These are phyloP conservation scores for Phocoena phocoena DNA, from an alignment of 2,113 vertebrate species.

Conservation along the genomic window DNA sequence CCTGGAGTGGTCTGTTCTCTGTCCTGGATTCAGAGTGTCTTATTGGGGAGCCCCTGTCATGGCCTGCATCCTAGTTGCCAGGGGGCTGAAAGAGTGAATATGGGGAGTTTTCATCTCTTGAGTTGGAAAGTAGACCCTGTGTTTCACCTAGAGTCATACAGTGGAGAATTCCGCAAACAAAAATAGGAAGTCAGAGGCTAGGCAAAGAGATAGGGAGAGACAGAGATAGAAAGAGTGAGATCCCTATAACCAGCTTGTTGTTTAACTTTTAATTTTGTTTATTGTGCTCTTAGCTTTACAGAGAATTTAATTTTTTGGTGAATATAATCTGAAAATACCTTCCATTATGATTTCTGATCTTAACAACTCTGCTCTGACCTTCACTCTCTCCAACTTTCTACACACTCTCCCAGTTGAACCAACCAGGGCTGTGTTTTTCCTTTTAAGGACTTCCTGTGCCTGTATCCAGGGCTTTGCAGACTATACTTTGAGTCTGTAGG, in stretches of 20 bases:
- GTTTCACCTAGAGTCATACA: neutral
- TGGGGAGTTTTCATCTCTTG: neutral
- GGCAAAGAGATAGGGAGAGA: too few species aligned
- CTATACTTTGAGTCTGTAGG: neutral
- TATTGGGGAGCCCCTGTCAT: neutral
- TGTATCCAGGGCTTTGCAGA: neutral
- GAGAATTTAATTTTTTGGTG: neutral
- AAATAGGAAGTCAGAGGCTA: neutral
- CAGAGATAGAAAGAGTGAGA: neutral
- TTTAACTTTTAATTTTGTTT: neutral
- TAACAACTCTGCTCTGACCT: neutral
- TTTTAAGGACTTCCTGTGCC: neutral
- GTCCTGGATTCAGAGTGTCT: neutral
- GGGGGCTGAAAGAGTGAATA: neutral
- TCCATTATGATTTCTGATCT: neutral
- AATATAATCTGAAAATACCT: neutral
- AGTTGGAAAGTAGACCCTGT: neutral
- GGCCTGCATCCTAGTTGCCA: neutral
- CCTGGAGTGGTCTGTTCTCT: neutral
- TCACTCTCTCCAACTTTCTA: neutral
- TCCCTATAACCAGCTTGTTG: neutral
- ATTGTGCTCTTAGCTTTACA: neutral
- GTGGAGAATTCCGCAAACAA: neutral
- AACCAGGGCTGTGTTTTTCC: neutral
- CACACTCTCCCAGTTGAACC: neutral